A percentile compares a stretch with the other conserved stretches of the same genome.
phyloP scores from a whole-genome alignment of 2,113 vertebrate genomes.

The Hippocampus mohnikei region DNA sequence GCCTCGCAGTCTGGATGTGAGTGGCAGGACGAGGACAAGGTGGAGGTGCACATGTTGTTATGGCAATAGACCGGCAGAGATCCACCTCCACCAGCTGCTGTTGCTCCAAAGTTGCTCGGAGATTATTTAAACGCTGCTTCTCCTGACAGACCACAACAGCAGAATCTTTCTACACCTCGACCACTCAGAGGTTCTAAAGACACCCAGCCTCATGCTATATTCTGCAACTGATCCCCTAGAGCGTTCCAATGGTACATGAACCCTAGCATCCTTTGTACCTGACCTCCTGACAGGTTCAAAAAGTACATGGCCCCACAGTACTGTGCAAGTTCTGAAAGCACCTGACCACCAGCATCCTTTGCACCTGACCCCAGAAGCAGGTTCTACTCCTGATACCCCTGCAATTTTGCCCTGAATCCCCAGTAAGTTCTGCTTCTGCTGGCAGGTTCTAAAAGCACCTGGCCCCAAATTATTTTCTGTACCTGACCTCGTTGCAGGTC shows the following conservation, averaged over 20 bases:
- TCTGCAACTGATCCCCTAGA: not conserved
- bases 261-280: not conserved
- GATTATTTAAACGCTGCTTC: conserved; percentile 8
- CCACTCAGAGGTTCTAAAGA: not conserved
- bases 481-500: not conserved
- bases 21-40: conserved; percentile 71
- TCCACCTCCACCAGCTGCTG: conserved; percentile 58
- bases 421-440: too few species aligned
- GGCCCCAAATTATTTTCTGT: not conserved
- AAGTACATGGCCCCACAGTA: not conserved
- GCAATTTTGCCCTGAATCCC: too few species aligned
- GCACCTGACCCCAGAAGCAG: not conserved
- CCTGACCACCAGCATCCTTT: too few species aligned
- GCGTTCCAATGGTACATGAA: not conserved
- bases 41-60: conserved; percentile 76
- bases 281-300: not conserved
- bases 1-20: conserved; percentile 86
- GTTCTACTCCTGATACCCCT: too few species aligned
- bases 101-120: conserved; percentile 11
- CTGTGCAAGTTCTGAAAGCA: not conserved
- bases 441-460: not conserved
- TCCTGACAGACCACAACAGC: conserved; percentile 3
- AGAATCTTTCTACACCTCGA: not conserved
- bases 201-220: not conserved
- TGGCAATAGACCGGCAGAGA: conserved; percentile 67